These are phyloP conservation scores for Temnothorax ravouxi DNA, from an alignment of 2,888 invertebrate genomes.

Conservation along the genomic window DNA sequence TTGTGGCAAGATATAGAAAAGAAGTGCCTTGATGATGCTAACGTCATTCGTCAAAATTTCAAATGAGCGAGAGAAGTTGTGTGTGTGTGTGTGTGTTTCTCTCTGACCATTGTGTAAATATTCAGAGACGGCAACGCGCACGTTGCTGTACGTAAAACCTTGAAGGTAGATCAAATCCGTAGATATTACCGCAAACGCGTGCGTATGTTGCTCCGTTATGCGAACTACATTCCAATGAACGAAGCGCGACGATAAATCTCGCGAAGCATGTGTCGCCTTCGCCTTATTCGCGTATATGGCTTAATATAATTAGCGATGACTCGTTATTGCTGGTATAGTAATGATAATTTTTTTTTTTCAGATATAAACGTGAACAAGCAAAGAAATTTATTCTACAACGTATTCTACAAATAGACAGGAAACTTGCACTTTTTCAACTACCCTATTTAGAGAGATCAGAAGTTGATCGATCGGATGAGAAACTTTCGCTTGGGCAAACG, in stretches of 20 bases:
- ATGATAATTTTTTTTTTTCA: slow-evolving; percentile 1
- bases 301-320: background rate
- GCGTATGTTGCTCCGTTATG: background rate
- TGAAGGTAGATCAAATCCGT: slow-evolving; percentile 16
- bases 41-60: slow-evolving; percentile 26
- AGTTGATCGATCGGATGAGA: background rate
- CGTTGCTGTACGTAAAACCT: background rate
- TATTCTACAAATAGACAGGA: background rate
- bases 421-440: background rate
- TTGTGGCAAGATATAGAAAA: background rate
- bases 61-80: background rate
- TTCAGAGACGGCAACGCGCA: background rate
- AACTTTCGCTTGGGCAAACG: background rate
- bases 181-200: slow-evolving; percentile 17
- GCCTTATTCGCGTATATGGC: too few relatives aligned
- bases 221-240: slow-evolving; percentile 12
- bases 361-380: background rate
- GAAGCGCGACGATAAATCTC: slow-evolving; percentile 1
- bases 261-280: background rate
- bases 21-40: background rate
- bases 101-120: background rate
- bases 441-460: background rate
- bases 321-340: background rate
- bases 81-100: too few relatives aligned
- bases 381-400: background rate